Base-by-base conservation (phyloP, 2,888 invertebrate species). In the Aelia acuminata region DNA sequence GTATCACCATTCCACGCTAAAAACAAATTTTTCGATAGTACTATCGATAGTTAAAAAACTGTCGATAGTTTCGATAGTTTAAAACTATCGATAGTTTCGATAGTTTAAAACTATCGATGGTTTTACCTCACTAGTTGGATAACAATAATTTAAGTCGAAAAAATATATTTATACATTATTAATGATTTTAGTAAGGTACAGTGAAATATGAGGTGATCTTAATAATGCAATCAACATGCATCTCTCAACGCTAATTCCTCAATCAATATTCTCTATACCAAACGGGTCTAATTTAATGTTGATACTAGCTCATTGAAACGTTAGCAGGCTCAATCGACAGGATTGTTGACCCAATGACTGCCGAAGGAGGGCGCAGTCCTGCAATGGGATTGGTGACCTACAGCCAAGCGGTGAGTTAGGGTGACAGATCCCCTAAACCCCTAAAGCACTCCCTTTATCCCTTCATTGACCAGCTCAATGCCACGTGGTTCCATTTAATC, bases 401-500 rank as follows among this genome's bases (percentile, higher is more conserved):
- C 1, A 15, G 31, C 15, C 63, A 31, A 31, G 15, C 11, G 35
- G 75, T 7, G 39, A 22, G 7, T 43, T 4, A 39, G 43, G 43
- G n/a, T 39, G 43, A 80, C 43, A 80, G 80, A 80, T 43, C 80
- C 15, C 43, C 43, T 39, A n/a, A 80, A 80, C 43, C 10, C 43
- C 43, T 39, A 43, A 80, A 80, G 80, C 13, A 43, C 43, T 80
- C 80, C 63, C 35, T 35, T 70, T 20, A 70, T 70, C 63, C 63
- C n/a, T 80, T 80, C 43, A 80, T 80, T 80, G 43, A 80, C 80
- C 80, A 43, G 80, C 35, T 80, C 80, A 13, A 47, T 22, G 43
- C 80, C 80, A 43, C 43, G 80, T 43, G 80, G 43, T 43, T 20
- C 43, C 43, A 3, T 13, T 47, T 80, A 80, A 80, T 80, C 80